phyloP scores from a whole-genome alignment of 1,140 invertebrate genomes.

The Aethina tumida region DNA sequence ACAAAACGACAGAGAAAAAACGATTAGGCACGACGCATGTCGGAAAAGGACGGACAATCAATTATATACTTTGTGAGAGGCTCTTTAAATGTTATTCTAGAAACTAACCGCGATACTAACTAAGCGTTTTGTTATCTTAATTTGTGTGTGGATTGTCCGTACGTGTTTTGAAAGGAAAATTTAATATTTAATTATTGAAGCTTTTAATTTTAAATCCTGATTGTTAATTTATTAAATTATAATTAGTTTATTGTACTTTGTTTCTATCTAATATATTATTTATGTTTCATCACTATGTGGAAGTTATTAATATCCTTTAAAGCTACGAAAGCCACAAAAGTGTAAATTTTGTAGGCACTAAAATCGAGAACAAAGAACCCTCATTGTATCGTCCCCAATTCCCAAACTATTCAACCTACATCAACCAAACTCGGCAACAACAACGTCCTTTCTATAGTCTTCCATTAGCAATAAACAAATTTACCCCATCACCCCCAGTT shows the following conservation, averaged over 20 bases:
- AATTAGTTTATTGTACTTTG: not conserved
- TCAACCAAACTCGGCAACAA: not conserved
- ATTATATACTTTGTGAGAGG: too few species aligned
- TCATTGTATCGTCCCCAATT: not conserved
- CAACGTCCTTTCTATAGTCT: slow-evolving; percentile 13
- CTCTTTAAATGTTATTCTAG: too few species aligned
- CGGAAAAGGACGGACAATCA: too few species aligned
- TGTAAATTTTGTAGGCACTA: not conserved
- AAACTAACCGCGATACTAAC: too few species aligned
- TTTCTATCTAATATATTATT: not conserved
- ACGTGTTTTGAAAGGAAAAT: too few species aligned
- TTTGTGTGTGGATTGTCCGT: too few species aligned
- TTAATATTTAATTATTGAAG: slow-evolving; percentile 5
- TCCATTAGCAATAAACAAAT: not conserved
- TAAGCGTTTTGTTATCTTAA: too few species aligned
- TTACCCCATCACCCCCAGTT: not conserved
- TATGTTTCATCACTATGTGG: not conserved
- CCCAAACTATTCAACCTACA: not conserved
- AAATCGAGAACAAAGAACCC: slow-evolving; percentile 3
- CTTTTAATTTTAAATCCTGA: not conserved
- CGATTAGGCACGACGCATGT: too few species aligned
- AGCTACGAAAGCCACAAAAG: not conserved
- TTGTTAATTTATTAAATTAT: slow-evolving; percentile 1
- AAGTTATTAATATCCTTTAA: not conserved
- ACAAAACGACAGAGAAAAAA: too few species aligned